phyloP scores from a whole-genome alignment of 2,888 invertebrate species.

The Drosophila maculinotata region DNA sequence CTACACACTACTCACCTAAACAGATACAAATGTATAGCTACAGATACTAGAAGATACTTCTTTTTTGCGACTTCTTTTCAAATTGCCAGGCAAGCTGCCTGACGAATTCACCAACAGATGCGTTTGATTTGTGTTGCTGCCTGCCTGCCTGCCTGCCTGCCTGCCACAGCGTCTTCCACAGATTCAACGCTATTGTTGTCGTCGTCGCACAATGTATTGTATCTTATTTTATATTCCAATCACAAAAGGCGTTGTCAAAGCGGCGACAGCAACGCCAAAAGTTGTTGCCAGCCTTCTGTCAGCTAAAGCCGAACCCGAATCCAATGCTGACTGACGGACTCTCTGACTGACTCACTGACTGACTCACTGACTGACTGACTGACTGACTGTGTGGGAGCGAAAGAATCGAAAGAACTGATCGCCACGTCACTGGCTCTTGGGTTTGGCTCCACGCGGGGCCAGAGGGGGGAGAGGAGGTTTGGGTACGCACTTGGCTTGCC shows the following conservation, averaged over 20 bases:
- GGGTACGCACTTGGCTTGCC: slow-evolving; percentile 24
- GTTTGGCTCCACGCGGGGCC: slow-evolving; percentile 4
- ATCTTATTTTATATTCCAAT: slow-evolving; percentile 79
- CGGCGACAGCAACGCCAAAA: slow-evolving; percentile 80
- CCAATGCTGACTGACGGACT: background rate
- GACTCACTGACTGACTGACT: slow-evolving; percentile 3
- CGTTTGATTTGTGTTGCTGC: slow-evolving; percentile 74
- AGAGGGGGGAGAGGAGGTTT: background rate
- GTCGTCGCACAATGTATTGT: slow-evolving; percentile 41
- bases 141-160: slow-evolving; percentile 4
- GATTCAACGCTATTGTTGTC: slow-evolving; percentile 56
- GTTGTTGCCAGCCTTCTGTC: slow-evolving; percentile 52
- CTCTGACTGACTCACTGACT: background rate
- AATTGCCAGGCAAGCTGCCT: slow-evolving; percentile 70
- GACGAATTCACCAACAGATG: slow-evolving; percentile 71
- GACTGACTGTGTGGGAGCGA: slow-evolving; percentile 24
- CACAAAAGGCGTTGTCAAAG: slow-evolving; percentile 77
- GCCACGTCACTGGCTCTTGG: slow-evolving; percentile 60
- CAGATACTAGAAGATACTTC: slow-evolving; percentile 27
- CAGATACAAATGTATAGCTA: slow-evolving; percentile 12
- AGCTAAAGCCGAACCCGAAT: slow-evolving; percentile 21
- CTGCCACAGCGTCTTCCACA: slow-evolving; percentile 60
- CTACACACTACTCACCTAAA: slow-evolving; percentile 14
- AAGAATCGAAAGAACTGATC: slow-evolving; percentile 65
- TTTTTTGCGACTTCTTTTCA: slow-evolving; percentile 53